Base-by-base conservation (phyloP, 2,888 invertebrate genomes). In the Dastarcus helophoroides region DNA sequence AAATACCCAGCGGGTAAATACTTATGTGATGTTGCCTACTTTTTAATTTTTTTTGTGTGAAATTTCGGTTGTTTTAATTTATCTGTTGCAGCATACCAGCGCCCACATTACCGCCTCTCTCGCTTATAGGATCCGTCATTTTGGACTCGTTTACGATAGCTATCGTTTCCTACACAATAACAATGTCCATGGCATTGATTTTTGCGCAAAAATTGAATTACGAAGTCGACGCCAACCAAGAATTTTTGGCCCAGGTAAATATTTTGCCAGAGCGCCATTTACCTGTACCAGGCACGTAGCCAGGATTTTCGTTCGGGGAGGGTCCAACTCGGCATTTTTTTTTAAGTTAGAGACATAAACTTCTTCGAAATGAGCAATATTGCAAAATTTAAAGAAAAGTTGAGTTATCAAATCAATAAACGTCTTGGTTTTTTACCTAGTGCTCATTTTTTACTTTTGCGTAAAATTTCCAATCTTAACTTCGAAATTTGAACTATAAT, bases 171-270 rank as follows among this genome's bases (percentile, higher is more conserved):
- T 83, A 77, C 47, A 76, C 79, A 1, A 69, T 81, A 27, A 73
- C 76, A 0, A 69, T 82, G 59, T 81, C 81, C 1, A 76, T 83
- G 77, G 79, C 74, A 1, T 58, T 80, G 29, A 78, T 80, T 35
- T 79, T 81, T 51, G 79, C 81, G 5, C 74, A 74, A 44, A 80
- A 79, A 50, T 60, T 69, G 37, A 69, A 71, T 36, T 83, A 83
- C 47, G 67, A 72, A 44, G 66, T 83, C 17, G 68, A 76, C 41
- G 69, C 80, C 0, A 82, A 81, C 59, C 82, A 83, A 54, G 82
- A 81, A 52, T 60, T 80, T 3, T 58, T 80, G 33, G 80, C 80
- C 5, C 64, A 71, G 63, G 68, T 67, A 53, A 33, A 36, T 13
- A 26, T 23, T 19, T 19, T n/a, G n/a, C n/a, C n/a, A n/a, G n/a